Evolutionary conservation across 2,888 invertebrate genomes (phyloP).

Genomic region (Cerastis rubricosa): DNA sequence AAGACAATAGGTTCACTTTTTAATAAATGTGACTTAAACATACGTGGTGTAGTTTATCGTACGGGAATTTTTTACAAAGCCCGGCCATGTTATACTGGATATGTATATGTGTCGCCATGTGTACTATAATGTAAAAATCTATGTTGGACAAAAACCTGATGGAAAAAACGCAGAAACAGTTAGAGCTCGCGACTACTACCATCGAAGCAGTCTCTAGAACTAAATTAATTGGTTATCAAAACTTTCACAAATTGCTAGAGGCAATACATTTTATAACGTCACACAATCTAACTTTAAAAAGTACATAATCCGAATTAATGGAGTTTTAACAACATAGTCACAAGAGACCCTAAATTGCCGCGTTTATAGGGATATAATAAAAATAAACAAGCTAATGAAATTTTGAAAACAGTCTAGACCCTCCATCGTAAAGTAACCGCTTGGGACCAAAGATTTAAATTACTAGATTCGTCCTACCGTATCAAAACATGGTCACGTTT

Average conservation of each 20-base stretch:
- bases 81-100: no score
- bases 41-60: no score
- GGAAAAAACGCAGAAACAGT: not conserved
- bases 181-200: not conserved
- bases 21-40: not conserved
- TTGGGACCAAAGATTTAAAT: slow-evolving; percentile 6
- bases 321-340: slow-evolving; percentile 16
- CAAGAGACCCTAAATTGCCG: slow-evolving; percentile 13
- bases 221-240: not conserved
- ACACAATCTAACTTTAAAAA: slow-evolving; percentile 35
- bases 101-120: no score
- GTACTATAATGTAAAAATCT: not conserved
- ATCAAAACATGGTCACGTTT: not conserved
- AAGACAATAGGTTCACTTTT: not conserved
- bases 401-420: slow-evolving; percentile 54
- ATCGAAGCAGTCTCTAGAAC: not conserved
- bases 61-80: no score
- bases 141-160: not conserved
- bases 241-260: not conserved
- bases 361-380: slow-evolving; percentile 4
- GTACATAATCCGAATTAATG: slow-evolving; percentile 16
- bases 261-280: not conserved
- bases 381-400: slow-evolving; percentile 42
- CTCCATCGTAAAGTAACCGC: slow-evolving; percentile 18
- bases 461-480: not conserved